These are phyloP conservation scores for Ceratosolen fusciceps DNA, from an alignment of 1,140 invertebrate genomes.

Conservation along the genomic window DNA sequence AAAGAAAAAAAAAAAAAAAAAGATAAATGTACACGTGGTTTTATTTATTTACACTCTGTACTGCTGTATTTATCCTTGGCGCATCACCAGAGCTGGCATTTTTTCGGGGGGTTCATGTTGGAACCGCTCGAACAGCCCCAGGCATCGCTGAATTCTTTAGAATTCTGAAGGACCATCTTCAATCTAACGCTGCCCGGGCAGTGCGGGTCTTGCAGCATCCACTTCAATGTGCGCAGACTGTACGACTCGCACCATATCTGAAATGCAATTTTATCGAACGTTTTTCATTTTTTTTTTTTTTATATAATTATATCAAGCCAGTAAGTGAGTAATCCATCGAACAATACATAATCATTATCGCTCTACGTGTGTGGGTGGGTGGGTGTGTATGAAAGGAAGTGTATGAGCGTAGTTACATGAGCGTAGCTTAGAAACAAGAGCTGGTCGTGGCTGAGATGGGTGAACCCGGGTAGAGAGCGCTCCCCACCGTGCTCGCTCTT, in stretches of 20 bases:
- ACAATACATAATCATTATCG: too few species aligned
- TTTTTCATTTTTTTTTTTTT: too few species aligned
- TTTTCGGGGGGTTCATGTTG: conserved; percentile 87
- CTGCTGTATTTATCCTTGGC: not conserved
- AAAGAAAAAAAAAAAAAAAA: too few species aligned
- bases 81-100: conserved; percentile 79
- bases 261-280: conserved; percentile 33
- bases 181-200: conserved; percentile 83
- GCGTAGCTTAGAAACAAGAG: conserved; percentile 92
- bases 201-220: conserved; percentile 82
- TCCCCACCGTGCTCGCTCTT: conserved; percentile 75
- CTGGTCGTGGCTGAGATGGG: conserved; percentile 83
- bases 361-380: too few species aligned
- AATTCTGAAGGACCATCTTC: conserved; percentile 87
- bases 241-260: conserved; percentile 86
- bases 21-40: too few species aligned
- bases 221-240: conserved; percentile 75
- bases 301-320: too few species aligned
- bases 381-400: too few species aligned
- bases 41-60: not conserved
- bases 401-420: conserved; percentile 83
- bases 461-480: conserved; percentile 81
- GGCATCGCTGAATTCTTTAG: conserved; percentile 84
- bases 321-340: too few species aligned
- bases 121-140: conserved; percentile 84